These are phyloP conservation scores for Siphamia tubifer DNA, from an alignment of 2,113 vertebrate species.

Conservation along the genomic window DNA sequence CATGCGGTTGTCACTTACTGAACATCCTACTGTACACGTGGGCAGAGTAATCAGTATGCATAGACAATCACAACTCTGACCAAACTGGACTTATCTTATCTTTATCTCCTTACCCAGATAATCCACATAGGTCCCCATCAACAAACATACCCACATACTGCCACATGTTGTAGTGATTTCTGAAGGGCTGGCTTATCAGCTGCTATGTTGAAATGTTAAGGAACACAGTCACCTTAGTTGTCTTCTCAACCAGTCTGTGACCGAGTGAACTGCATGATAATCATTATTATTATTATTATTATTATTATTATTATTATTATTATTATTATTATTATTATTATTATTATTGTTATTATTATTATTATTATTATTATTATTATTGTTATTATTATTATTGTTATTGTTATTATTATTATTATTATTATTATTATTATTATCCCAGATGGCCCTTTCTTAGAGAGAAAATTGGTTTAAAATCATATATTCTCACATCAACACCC, in stretches of 20 bases:
- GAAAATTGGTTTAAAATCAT: neutral
- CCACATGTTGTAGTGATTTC: constrained; percentile 17
- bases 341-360: too few relatives aligned
- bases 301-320: too few relatives aligned
- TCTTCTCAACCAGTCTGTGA: neutral
- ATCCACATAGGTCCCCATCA: constrained; percentile 57
- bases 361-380: too few relatives aligned
- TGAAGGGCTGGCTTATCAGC: constrained; percentile 47
- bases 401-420: too few relatives aligned
- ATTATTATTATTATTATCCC: too few relatives aligned
- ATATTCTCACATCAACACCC: neutral
- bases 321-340: too few relatives aligned
- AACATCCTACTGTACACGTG: neutral
- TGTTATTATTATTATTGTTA: too few relatives aligned
- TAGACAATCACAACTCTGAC: constrained; percentile 38
- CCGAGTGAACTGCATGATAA: constrained; percentile 15
- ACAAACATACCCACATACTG: constrained; percentile 14
- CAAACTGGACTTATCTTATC: constrained; percentile 66
- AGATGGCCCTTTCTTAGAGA: neutral
- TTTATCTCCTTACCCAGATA: constrained; percentile 59
- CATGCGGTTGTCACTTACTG: neutral
- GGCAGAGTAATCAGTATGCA: constrained; percentile 55
- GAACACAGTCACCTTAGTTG: constrained; percentile 48
- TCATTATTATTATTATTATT: neutral
- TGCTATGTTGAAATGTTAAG: neutral